A percentile compares a stretch with the other conserved stretches of the same genome.
phyloP scores from a whole-genome alignment of 2,797 vertebrate species.

The Pantherophis alleghaniensis region DNA sequence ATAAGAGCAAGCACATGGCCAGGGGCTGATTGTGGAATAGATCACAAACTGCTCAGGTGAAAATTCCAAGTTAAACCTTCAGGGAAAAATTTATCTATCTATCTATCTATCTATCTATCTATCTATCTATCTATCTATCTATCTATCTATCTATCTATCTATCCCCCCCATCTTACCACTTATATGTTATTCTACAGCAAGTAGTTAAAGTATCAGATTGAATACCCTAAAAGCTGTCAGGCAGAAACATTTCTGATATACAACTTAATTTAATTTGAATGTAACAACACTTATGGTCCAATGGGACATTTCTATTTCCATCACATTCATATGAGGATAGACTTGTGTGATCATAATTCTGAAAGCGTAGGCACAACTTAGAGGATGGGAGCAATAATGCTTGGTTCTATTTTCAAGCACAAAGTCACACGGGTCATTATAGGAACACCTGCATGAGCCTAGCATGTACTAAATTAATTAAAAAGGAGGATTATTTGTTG shows the following conservation, averaged over 20 bases:
- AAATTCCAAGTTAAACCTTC: neutral
- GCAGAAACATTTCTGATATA: neutral
- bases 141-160: too few relatives aligned
- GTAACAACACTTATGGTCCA: neutral
- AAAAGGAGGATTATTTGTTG: neutral
- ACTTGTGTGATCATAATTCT: neutral
- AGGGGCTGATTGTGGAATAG: neutral
- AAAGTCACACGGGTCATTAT: neutral
- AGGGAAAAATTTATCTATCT: neutral
- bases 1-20: neutral
- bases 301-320: neutral
- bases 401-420: neutral
- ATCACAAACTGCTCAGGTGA: neutral
- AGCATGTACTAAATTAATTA: neutral
- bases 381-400: neutral
- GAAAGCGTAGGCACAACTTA: neutral
- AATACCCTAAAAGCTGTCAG: neutral
- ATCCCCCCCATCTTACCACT: too few relatives aligned
- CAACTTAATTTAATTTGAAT: neutral
- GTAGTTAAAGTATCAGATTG: neutral
- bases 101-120: too few relatives aligned
- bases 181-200: neutral
- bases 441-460: neutral
- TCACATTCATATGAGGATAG: neutral
- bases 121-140: too few relatives aligned